Conservation (phyloP, 35 echinoderm and acorn worm species). For the Ophioderma brevispina region DNA sequence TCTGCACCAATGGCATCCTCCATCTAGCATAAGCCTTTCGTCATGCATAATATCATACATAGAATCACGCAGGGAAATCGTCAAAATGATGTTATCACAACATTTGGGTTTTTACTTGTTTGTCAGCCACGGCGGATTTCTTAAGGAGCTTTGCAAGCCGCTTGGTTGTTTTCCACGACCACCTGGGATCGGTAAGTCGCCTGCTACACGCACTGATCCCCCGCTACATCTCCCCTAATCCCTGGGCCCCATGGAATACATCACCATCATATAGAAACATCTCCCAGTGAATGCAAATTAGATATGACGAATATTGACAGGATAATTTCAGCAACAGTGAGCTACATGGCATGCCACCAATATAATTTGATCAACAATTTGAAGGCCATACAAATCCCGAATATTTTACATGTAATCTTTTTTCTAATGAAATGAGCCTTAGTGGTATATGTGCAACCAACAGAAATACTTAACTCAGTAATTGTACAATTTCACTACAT, state of each 20-base stretch:
- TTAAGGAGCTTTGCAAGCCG: not conserved
- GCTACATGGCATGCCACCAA: not conserved
- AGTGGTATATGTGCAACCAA: not conserved
- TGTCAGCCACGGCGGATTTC: not conserved
- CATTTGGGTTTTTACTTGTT: not conserved
- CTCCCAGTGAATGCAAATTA: not conserved
- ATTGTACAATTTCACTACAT: not conserved
- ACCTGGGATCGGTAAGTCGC: not conserved
- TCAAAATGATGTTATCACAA: not conserved
- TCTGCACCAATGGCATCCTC: not conserved
- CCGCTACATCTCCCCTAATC: not conserved
- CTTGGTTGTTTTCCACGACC: not conserved
- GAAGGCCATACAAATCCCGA: not conserved
- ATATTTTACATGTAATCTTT: not conserved
- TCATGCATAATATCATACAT: not conserved
- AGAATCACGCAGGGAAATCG: not conserved
- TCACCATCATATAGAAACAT: not conserved
- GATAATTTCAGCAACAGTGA: not conserved
- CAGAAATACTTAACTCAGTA: not conserved
- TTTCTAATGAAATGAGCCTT: not conserved
- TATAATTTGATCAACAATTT: not conserved
- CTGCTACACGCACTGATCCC: conserved; percentile 1
- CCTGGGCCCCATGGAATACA: not conserved
- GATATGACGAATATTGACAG: not conserved
- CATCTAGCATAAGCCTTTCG: not conserved